Evolutionary conservation across 2,113 vertebrate genomes (phyloP).

Genomic region (Onychorhynchus coronatus): DNA sequence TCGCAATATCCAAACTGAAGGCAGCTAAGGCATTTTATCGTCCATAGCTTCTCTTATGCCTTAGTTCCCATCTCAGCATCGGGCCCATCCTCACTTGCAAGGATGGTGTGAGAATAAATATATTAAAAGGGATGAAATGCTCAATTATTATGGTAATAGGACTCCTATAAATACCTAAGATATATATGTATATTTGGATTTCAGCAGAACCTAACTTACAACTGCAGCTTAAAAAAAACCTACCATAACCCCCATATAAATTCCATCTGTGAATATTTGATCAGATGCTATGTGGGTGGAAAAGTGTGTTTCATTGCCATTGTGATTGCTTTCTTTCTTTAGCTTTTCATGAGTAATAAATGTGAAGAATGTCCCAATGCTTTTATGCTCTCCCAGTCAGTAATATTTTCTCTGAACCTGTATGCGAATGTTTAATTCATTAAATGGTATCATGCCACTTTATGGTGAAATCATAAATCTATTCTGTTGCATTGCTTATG

Average conservation of each 20-base stretch:
- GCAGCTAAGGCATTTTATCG: neutral
- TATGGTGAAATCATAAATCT: constrained; percentile 53
- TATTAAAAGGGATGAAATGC: constrained; percentile 1
- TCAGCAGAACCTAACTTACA: constrained; percentile 10
- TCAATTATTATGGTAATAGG: constrained; percentile 51
- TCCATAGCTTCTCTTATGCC: neutral
- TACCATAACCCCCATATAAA: constrained; percentile 35
- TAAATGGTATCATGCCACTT: constrained; percentile 59
- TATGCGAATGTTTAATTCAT: constrained; percentile 68
- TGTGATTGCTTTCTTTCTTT: constrained; percentile 66
- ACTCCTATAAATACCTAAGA: constrained; percentile 14
- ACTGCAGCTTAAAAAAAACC: neutral
- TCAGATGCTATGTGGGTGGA: constrained; percentile 54
- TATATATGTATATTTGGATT: constrained; percentile 34
- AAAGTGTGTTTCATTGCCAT: constrained; percentile 59
- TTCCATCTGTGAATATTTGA: constrained; percentile 66
- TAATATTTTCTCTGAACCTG: constrained; percentile 54
- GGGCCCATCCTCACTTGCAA: neutral
- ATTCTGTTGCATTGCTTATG: constrained; percentile 36
- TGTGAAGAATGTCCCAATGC: neutral
- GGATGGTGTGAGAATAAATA: constrained; percentile 19
- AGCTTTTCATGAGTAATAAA: constrained; percentile 64
- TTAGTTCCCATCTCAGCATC: neutral
- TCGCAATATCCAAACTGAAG: neutral
- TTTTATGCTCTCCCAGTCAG: constrained; percentile 44